A percentile compares a stretch with the other conserved stretches of the same genome.
phyloP scores from a whole-genome alignment of 2,888 invertebrate genomes.

The Synergus gifuensis region DNA sequence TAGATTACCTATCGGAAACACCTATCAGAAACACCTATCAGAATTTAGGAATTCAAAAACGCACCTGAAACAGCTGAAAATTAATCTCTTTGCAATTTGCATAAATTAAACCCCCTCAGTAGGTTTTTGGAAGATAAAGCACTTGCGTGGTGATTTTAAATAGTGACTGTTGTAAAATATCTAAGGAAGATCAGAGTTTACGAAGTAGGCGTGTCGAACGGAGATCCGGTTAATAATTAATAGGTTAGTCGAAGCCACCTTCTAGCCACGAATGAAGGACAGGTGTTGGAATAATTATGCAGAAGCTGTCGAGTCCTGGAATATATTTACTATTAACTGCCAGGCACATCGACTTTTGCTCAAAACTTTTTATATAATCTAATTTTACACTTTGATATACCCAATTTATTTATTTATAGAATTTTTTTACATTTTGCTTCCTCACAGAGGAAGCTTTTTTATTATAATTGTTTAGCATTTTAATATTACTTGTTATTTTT shows the following conservation, averaged over 20 bases:
- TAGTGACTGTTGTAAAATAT: conserved; percentile 16
- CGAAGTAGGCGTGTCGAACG: conserved; percentile 21
- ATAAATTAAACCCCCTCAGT: neutral
- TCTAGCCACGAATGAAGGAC: conserved; percentile 34
- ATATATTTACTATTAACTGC: conserved; percentile 2
- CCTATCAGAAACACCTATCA: neutral
- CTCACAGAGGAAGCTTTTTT: no score
- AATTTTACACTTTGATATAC: no score
- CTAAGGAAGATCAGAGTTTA: conserved; percentile 20
- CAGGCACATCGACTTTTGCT: neutral
- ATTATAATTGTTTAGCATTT: no score
- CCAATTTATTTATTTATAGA: no score
- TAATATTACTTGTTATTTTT: no score
- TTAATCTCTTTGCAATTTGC: neutral
- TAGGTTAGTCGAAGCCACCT: conserved; percentile 21
- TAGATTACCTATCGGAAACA: neutral
- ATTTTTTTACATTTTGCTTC: no score
- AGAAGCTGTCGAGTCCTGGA: conserved; percentile 3
- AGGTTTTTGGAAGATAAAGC: conserved; percentile 12
- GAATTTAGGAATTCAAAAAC: neutral
- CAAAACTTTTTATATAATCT: neutral
- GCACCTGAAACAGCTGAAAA: conserved; percentile 22
- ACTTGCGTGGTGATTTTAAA: conserved; percentile 24
- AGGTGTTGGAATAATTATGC: conserved; percentile 35
- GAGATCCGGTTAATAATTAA: conserved; percentile 42